Evolutionary conservation across 2,888 invertebrate genomes (phyloP), one percentile per base, ranked within the genome.

Genomic region (Amphipyra tragopoginis): DNA sequence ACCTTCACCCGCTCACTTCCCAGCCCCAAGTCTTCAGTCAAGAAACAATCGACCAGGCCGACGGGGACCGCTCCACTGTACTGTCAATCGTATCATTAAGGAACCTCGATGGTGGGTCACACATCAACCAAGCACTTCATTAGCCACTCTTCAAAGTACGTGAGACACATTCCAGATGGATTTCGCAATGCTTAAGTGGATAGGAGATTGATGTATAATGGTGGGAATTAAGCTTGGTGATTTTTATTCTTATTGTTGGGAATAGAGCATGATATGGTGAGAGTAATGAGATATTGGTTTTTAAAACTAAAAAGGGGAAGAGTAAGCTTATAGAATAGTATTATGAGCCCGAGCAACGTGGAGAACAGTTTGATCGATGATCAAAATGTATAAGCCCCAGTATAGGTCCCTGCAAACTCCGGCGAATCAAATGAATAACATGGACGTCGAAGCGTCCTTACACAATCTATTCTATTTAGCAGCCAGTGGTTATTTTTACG

Each of bases 31-130:
- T 69, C 79, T 78, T 82, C 87, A 86, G 80, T 80, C 81, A 86
- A 87, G 89, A 91, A 93, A 93, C 93, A 93, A 94, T 93, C 89
- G 92, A 54, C 45, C 68, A 73, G 85, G 86, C 82, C 56, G 89
- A 88, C 90, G 84, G 82, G 79, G 81, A 81, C 83, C 85, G 83
- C 81, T 87, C 92, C 86, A 88, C 92, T 90, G 92, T 93, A 86
- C 93, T 93, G 93, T 92, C 93, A 93, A 91, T 93, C 92, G 90
- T 77, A 90, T 91, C 93, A 92, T 93, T 93, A 93, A 90, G 83
- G 84, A 77, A 79, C 82, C 80, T 80, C 83, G 73, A 76, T 75
- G 87, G 85, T 84, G 86, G 91, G 92, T 92, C 93, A 91, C 93
- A 90, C 87, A 89, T 92, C 93, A 90, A 83, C 86, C 82, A 83